Evolutionary conservation across 2,888 invertebrate species (phyloP).

Genomic region (Zygothrica quintamaculata): DNA sequence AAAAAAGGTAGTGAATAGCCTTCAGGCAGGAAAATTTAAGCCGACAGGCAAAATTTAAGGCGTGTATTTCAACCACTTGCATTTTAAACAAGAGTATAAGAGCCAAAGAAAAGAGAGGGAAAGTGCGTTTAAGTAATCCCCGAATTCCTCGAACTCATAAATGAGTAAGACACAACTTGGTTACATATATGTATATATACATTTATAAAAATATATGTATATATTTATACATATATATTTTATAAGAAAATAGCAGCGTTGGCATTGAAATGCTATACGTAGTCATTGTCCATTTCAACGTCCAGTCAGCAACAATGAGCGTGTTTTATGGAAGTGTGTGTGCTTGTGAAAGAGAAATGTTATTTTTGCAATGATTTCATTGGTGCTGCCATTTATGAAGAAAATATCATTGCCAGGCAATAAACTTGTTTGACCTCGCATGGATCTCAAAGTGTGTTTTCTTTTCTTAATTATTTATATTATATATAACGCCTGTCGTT

Average conservation of each 20-base stretch:
- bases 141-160: constrained; percentile 23
- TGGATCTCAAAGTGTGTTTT: constrained; percentile 19
- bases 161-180: constrained; percentile 11
- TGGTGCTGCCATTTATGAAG: constrained; percentile 9
- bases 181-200: constrained; percentile 2
- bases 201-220: neutral
- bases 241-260: constrained; percentile 9
- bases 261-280: constrained; percentile 51
- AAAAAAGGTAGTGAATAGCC: constrained; percentile 14
- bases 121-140: constrained; percentile 16
- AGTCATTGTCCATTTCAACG: constrained; percentile 44
- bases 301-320: constrained; percentile 57
- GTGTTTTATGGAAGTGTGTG: constrained; percentile 12
- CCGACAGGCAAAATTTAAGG: constrained; percentile 53
- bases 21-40: constrained; percentile 26
- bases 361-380: constrained; percentile 51
- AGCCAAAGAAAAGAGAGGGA: constrained; percentile 10
- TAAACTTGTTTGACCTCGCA: constrained; percentile 43
- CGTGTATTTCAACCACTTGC: constrained; percentile 61
- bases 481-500: constrained; percentile 42
- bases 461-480: constrained; percentile 30
- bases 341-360: constrained; percentile 13
- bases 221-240: neutral
- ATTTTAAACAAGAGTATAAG: constrained; percentile 22
- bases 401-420: constrained; percentile 22